Conservation (phyloP, 2,113 vertebrate genomes). For the Loxodonta africana region DNA sequence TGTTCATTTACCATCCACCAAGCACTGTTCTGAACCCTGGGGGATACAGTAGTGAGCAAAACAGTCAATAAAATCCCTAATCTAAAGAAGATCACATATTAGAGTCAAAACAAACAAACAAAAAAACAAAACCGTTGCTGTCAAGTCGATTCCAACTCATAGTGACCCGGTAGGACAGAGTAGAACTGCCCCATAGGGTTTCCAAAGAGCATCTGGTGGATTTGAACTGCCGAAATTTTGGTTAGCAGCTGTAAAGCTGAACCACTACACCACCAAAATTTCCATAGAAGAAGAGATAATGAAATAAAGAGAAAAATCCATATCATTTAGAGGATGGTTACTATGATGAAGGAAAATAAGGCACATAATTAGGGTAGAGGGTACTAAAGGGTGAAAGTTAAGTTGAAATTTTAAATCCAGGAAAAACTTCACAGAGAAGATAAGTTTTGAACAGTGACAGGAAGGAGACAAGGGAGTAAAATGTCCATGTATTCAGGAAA, state of each 20-base stretch:
- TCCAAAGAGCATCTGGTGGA: no score
- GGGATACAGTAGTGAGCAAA: not conserved
- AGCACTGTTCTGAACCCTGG: not conserved
- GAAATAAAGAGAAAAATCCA: not conserved
- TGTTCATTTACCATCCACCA: not conserved
- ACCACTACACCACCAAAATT: no score
- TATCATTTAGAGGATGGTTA: not conserved
- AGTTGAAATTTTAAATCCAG: not conserved
- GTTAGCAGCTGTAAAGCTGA: no score
- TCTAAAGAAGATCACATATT: not conserved
- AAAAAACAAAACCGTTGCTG: no score
- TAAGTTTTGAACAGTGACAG: not conserved
- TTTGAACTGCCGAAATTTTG: no score
- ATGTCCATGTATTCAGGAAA: not conserved
- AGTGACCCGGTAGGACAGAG: no score
- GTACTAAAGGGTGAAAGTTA: not conserved
- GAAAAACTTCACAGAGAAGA: not conserved
- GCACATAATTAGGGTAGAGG: rapidly evolving
- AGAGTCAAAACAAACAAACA: not conserved
- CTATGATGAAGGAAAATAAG: not conserved
- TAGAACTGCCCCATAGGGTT: no score
- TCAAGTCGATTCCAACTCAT: no score
- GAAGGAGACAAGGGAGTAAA: not conserved
- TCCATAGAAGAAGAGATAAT: not conserved
- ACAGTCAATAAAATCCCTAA: not conserved